phyloP scores from a whole-genome alignment of 1,140 invertebrate genomes.

The Medauroidea extradentata region DNA sequence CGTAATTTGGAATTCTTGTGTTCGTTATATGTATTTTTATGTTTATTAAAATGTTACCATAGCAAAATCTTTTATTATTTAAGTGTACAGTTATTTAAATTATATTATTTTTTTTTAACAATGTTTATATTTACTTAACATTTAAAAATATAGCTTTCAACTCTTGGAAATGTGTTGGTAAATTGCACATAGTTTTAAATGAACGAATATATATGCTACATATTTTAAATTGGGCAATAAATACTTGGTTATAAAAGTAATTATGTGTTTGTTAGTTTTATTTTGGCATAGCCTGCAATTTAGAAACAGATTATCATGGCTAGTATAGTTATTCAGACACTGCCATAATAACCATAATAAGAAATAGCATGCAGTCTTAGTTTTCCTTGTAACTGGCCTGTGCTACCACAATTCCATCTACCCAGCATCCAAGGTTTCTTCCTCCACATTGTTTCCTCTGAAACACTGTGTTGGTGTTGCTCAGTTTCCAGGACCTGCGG shows the following conservation, averaged over 20 bases:
- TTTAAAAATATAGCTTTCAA: not conserved
- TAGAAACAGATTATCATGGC: no score
- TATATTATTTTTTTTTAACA: no score
- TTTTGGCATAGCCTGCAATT: no score
- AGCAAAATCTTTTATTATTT: no score
- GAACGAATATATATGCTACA: not conserved
- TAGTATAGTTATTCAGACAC: no score
- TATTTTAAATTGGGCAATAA: not conserved
- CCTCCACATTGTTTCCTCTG: not conserved
- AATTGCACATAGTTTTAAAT: not conserved
- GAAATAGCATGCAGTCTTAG: not conserved
- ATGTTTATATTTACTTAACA: not conserved
- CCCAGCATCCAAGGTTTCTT: not conserved
- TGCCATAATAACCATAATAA: no score
- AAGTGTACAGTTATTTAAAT: no score
- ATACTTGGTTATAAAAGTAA: not conserved
- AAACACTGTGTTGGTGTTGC: slow-evolving; percentile 16
- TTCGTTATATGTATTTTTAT: no score
- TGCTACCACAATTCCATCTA: not conserved
- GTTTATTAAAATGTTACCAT: no score
- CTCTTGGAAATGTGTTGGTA: not conserved
- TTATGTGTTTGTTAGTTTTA: no score
- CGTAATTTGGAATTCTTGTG: no score
- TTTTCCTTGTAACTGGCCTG: not conserved
- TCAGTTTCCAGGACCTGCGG: slow-evolving; percentile 84